A percentile compares a stretch with the other conserved stretches of the same genome.
Conservation (phyloP, 2,797 vertebrate species). For the Moxostoma hubbsi region DNA sequence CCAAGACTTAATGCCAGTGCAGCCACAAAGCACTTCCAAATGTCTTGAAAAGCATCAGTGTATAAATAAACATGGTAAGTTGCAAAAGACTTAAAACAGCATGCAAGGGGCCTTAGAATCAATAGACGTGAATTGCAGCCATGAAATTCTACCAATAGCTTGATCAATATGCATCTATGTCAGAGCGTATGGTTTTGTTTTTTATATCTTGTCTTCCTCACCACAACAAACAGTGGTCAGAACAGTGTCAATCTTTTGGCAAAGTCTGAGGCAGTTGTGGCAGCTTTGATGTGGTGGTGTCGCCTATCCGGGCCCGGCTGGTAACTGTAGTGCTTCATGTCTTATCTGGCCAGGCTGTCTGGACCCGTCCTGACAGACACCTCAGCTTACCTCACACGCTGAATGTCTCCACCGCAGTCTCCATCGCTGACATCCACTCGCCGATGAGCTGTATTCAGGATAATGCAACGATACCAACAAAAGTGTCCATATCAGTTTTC, state of each 20-base stretch:
- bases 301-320: slow-evolving; percentile 73
- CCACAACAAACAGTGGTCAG: background rate
- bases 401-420: background rate
- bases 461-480: background rate
- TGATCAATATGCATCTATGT: background rate
- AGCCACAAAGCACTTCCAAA: slow-evolving; percentile 12
- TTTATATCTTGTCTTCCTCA: background rate
- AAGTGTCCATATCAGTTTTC: slow-evolving; percentile 10
- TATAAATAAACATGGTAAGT: background rate
- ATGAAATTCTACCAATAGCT: background rate
- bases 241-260: slow-evolving; percentile 22
- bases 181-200: background rate
- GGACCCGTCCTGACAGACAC: slow-evolving; percentile 63
- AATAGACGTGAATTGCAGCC: background rate
- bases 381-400: slow-evolving; percentile 59
- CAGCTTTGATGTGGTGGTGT: slow-evolving; percentile 71
- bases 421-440: background rate
- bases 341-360: slow-evolving; percentile 71
- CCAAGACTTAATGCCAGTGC: background rate
- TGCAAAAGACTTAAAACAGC: background rate
- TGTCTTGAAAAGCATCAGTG: background rate
- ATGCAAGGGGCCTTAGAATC: background rate
- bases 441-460: background rate
- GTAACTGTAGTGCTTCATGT: slow-evolving; percentile 73
- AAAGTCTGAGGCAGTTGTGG: slow-evolving; percentile 8